Evolutionary conservation across 2,113 vertebrate species (phyloP).

Genomic region (Dolichallabes microphthalmus): DNA sequence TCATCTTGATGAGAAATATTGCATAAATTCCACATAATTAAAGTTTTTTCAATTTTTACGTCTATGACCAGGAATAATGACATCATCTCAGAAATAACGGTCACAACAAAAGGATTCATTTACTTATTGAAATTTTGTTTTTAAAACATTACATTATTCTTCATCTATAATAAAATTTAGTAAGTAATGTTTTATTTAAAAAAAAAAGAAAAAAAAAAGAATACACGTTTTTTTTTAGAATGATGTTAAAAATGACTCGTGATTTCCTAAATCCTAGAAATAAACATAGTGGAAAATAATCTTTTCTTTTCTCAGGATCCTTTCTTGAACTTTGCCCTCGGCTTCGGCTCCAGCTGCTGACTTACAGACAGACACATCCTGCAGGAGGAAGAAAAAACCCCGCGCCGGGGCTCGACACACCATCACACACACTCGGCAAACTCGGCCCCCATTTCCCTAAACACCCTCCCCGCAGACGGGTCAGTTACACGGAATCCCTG

Average conservation of each 20-base stretch:
- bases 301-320: neutral
- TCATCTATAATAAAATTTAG: no score
- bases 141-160: no score
- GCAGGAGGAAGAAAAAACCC: neutral
- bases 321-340: neutral
- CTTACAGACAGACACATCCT: constrained; percentile 25
- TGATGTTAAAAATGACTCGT: neutral
- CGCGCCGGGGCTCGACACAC: neutral
- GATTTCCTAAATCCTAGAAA: neutral
- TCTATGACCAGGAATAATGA: no score
- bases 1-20: no score
- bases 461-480: neutral
- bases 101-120: no score
- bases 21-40: no score
- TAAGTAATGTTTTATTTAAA: no score
- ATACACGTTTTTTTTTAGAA: neutral
- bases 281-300: neutral
- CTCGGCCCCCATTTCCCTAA: neutral
- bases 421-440: neutral
- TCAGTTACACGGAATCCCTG: neutral
- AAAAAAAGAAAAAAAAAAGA: no score
- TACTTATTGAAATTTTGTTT: no score
- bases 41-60: no score
- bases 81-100: no score
- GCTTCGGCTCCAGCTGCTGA: constrained; percentile 4